phyloP scores from a whole-genome alignment of 2,888 invertebrate species.

The Eristalis tenax region DNA sequence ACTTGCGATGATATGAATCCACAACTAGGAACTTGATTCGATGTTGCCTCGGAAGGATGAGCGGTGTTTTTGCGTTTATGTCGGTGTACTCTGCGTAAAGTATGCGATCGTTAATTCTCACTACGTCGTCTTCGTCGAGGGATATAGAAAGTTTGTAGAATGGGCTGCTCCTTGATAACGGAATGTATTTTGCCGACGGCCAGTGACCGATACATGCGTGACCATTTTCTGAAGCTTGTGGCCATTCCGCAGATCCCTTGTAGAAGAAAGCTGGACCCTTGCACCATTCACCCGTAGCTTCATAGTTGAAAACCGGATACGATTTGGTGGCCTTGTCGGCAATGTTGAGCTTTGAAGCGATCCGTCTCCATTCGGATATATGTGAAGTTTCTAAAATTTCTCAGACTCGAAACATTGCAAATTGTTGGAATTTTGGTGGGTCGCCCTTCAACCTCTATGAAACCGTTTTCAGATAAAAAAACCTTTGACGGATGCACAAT shows the following conservation, averaged over 20 bases:
- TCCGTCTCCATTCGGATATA: slow-evolving; percentile 17
- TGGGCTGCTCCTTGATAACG: neutral
- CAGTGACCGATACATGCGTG: slow-evolving; percentile 40
- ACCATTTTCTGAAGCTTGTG: slow-evolving; percentile 41
- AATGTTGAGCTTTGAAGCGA: slow-evolving; percentile 27
- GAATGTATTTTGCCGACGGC: neutral
- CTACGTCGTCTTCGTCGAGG: slow-evolving; percentile 3
- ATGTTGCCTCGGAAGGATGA: slow-evolving; percentile 32
- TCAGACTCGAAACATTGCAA: slow-evolving; percentile 61
- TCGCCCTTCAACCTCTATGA: slow-evolving; percentile 15
- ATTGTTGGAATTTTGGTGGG: slow-evolving; percentile 49
- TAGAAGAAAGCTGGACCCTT: slow-evolving; percentile 23
- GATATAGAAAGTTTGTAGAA: neutral
- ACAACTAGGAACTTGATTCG: slow-evolving; percentile 35
- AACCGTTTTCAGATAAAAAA: slow-evolving; percentile 45
- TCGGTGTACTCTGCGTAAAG: neutral
- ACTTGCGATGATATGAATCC: slow-evolving; percentile 52
- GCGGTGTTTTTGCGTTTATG: neutral
- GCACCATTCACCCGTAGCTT: slow-evolving; percentile 26
- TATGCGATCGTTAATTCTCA: neutral
- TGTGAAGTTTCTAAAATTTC: slow-evolving; percentile 51
- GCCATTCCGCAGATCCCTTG: slow-evolving; percentile 3
- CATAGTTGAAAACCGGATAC: neutral
- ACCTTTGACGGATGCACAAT: slow-evolving; percentile 1
- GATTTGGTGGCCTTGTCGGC: slow-evolving; percentile 10